These are phyloP conservation scores for Campoletis raptor DNA, from an alignment of 2,888 invertebrate species.

Conservation along the genomic window DNA sequence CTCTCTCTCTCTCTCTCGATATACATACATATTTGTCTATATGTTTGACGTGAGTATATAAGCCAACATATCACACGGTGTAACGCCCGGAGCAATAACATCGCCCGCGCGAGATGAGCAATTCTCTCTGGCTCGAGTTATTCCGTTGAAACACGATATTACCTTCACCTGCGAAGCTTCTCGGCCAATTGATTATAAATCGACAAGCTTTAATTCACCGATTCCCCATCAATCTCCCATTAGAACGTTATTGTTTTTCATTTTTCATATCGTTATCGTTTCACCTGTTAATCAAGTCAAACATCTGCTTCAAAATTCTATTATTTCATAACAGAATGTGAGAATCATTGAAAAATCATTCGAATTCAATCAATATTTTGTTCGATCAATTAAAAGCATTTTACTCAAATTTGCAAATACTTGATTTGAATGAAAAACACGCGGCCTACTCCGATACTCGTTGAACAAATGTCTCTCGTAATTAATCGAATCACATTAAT, in stretches of 20 bases:
- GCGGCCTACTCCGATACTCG: too few species aligned
- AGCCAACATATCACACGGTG: conserved; percentile 1
- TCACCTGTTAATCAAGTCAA: neutral
- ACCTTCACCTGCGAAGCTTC: conserved; percentile 15
- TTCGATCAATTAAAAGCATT: neutral
- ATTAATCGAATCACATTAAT: neutral
- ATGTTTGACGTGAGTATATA: neutral
- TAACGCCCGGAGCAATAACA: conserved; percentile 30
- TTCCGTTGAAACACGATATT: conserved; percentile 27
- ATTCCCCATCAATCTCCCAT: conserved; percentile 4
- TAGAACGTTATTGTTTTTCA: neutral
- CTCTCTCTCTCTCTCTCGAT: too few species aligned
- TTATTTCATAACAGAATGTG: neutral
- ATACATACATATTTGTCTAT: neutral
- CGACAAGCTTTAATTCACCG: neutral
- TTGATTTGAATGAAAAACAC: neutral
- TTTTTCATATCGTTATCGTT: neutral
- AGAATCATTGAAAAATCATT: neutral
- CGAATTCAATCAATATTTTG: neutral
- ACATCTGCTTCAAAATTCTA: neutral
- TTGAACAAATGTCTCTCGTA: neutral
- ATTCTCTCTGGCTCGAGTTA: conserved; percentile 17
- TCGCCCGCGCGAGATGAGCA: conserved; percentile 25
- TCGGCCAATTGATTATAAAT: conserved; percentile 32
- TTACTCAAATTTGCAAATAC: neutral